Evolutionary conservation across 2,888 invertebrate genomes (phyloP).

Genomic region (Parascotia fuliginaria): DNA sequence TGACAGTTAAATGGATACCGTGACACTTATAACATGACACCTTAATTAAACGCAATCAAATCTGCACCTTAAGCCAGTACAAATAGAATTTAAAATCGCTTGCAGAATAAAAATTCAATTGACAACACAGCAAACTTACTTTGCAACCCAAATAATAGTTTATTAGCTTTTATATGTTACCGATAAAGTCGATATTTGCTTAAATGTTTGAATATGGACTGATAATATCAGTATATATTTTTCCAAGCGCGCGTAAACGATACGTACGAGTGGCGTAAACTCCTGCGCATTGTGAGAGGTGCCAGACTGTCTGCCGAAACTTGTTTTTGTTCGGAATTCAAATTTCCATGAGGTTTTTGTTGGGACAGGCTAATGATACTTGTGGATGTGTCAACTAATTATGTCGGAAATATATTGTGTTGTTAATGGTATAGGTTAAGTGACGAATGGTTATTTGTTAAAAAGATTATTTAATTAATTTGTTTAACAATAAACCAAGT

Average conservation of each 20-base stretch:
- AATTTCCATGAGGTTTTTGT: conserved; percentile 55
- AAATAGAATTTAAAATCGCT: conserved; percentile 40
- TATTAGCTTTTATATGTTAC: neutral
- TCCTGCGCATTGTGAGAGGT: conserved; percentile 68
- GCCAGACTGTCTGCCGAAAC: conserved; percentile 75
- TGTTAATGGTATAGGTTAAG: conserved; percentile 4
- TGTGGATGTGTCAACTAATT: conserved; percentile 48
- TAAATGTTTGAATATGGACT: too few relatives aligned
- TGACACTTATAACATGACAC: conserved; percentile 59
- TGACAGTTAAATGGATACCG: conserved; percentile 77
- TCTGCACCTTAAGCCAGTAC: conserved; percentile 19
- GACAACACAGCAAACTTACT: conserved; percentile 17
- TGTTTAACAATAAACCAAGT: too few relatives aligned
- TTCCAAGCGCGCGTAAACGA: conserved; percentile 54
- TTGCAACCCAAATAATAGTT: neutral
- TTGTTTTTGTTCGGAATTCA: conserved; percentile 51
- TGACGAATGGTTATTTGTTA: neutral
- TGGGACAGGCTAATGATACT: conserved; percentile 59
- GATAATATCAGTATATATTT: too few relatives aligned
- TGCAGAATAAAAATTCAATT: conserved; percentile 14
- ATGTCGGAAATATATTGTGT: conserved; percentile 27
- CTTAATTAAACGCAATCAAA: conserved; percentile 24
- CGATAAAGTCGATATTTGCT: too few relatives aligned
- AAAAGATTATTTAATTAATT: too few relatives aligned
- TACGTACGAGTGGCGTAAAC: conserved; percentile 50